phyloP scores from a whole-genome alignment of 2,113 vertebrate genomes.

The Leiothrix lutea region DNA sequence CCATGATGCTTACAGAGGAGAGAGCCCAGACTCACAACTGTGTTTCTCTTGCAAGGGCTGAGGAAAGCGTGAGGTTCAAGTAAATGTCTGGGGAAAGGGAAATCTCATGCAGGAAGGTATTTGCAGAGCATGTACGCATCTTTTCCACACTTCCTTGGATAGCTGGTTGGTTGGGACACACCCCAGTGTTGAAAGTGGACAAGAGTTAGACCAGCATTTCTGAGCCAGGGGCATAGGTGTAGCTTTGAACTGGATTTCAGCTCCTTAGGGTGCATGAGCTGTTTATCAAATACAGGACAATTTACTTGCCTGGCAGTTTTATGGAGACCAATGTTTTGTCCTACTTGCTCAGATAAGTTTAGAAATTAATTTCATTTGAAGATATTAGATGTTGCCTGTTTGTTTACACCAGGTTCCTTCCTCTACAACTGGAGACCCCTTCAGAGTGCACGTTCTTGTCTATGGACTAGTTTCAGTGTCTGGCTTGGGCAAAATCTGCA shows the following conservation, averaged over 20 bases:
- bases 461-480: not conserved
- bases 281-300: not conserved
- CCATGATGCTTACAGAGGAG: not conserved
- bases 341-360: not conserved
- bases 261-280: not conserved
- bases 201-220: not conserved
- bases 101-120: not conserved
- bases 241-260: not conserved
- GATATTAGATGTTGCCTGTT: not conserved
- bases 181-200: not conserved
- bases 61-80: not conserved
- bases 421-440: not conserved
- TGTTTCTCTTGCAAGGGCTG: not conserved
- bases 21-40: not conserved
- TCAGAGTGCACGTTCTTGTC: not conserved
- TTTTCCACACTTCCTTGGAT: accelerated
- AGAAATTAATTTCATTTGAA: not conserved
- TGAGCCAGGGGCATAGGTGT: not conserved
- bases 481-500: not conserved
- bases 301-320: not conserved
- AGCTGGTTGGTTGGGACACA: not conserved
- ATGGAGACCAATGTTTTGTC: not conserved
- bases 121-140: not conserved
- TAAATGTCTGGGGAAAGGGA: not conserved
- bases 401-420: not conserved